phyloP scores from a whole-genome alignment of 2,113 vertebrate genomes.

The Caloenas nicobarica region DNA sequence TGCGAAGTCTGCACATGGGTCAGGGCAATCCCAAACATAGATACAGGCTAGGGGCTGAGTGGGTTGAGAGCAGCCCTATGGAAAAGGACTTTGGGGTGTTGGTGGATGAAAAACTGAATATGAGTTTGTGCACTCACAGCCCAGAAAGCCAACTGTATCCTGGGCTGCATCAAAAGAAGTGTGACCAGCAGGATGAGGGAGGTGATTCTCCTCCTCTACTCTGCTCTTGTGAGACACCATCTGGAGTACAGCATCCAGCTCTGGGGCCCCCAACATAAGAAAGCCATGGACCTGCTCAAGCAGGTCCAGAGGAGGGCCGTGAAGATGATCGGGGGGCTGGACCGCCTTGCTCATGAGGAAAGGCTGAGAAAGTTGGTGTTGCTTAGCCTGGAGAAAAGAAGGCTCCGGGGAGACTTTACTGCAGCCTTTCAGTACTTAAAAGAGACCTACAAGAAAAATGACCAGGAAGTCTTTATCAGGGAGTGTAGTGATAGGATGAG shows the following conservation, averaged over 20 bases:
- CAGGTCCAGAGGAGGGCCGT: neutral
- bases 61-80: neutral
- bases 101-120: neutral
- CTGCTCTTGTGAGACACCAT: neutral
- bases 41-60: neutral
- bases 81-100: neutral
- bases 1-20: neutral
- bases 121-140: neutral
- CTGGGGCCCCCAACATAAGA: neutral
- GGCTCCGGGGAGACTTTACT: neutral
- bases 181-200: neutral
- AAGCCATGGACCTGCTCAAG: neutral
- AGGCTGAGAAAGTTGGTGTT: neutral
- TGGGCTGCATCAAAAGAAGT: neutral
- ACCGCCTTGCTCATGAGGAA: rapidly evolving
- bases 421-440: neutral
- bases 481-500: neutral
- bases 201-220: neutral
- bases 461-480: neutral
- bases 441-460: neutral
- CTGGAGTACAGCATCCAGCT: neutral
- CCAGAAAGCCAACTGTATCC: neutral
- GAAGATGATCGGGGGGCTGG: neutral
- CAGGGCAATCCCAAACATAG: neutral
- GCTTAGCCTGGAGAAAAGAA: neutral